Conservation (phyloP, 2,797 vertebrate genomes). For the Micromesistius poutassou region DNA sequence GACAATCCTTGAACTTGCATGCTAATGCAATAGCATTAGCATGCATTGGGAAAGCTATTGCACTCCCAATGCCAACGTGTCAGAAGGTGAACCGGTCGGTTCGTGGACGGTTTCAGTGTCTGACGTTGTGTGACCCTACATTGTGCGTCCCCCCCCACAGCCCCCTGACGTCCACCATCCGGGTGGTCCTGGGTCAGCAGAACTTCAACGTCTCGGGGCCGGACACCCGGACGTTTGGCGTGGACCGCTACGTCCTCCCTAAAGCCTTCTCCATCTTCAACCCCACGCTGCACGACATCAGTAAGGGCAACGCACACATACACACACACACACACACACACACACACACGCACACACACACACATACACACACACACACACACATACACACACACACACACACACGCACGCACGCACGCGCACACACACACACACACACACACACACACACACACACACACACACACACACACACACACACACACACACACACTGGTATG, state of each 20-base stretch:
- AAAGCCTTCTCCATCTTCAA: slow-evolving; percentile 81
- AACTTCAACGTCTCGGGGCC: slow-evolving; percentile 79
- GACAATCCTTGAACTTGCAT: too few species aligned
- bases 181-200: slow-evolving; percentile 89
- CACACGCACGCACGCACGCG: background rate
- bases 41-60: too few species aligned
- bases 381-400: background rate
- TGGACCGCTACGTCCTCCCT: slow-evolving; percentile 84
- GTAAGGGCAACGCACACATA: slow-evolving; percentile 63
- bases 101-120: background rate
- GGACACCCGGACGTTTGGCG: slow-evolving; percentile 79
- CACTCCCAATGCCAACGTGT: too few species aligned
- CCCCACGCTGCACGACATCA: slow-evolving; percentile 88
- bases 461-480: background rate
- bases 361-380: slow-evolving; percentile 1
- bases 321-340: background rate
- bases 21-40: too few species aligned
- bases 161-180: slow-evolving; percentile 75
- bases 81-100: background rate
- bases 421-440: background rate
- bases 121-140: background rate
- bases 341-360: background rate
- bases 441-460: background rate
- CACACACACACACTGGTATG: too few species aligned
- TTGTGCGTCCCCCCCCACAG: slow-evolving; percentile 62